These are phyloP conservation scores for Sterna hirundo DNA, from an alignment of 2,113 vertebrate species.

Conservation along the genomic window DNA sequence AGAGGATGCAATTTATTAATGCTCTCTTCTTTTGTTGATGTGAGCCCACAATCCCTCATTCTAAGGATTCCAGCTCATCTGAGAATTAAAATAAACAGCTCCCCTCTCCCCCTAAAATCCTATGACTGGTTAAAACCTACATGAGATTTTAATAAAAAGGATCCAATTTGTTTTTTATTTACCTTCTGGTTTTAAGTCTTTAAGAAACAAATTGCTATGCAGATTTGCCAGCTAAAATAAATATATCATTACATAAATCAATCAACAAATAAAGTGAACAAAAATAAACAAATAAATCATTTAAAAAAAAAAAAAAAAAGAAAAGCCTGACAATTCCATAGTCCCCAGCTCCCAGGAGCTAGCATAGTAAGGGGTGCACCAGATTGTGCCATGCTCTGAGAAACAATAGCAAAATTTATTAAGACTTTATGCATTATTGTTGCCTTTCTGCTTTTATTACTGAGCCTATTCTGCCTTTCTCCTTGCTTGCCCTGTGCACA, in stretches of 20 bases:
- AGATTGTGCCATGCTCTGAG: not conserved
- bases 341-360: not conserved
- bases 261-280: not conserved
- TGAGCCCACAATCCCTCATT: not conserved
- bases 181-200: constrained; percentile 2
- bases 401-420: constrained; percentile 18
- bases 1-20: not conserved
- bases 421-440: not conserved
- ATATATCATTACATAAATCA: constrained; percentile 33
- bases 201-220: not conserved
- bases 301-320: not conserved
- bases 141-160: not conserved
- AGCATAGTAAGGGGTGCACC: not conserved
- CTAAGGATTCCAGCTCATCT: not conserved
- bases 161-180: not conserved
- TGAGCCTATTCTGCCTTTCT: not conserved
- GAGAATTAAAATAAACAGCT: not conserved
- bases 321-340: not conserved
- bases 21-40: not conserved
- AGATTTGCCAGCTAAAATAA: not conserved
- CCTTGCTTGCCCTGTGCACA: not conserved
- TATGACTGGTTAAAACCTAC: not conserved
- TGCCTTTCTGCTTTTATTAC: not conserved
- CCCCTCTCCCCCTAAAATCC: not conserved
- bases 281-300: not conserved